Evolutionary conservation across 2,888 invertebrate species (phyloP), one percentile per base, ranked within the genome.

Genomic region (Lottia gigantea): DNA sequence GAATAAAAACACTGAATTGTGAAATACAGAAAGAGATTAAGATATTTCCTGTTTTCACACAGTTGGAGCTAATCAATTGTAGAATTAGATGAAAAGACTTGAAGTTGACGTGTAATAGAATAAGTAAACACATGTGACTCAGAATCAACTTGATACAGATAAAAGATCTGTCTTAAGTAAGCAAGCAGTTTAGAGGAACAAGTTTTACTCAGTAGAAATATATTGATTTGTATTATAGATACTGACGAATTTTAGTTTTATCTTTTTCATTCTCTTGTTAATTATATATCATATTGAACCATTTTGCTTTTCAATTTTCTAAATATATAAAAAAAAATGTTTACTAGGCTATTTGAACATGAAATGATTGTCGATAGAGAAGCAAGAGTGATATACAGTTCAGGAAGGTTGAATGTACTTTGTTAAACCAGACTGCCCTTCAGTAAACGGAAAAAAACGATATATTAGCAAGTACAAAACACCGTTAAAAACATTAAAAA

Each of bases 31-130:
- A 40, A 40, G 40, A 40, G 40, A 40, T 40, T 8, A 23, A 19
- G 55, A 55, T 55, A 55, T 23, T 55, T 55, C 55, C 55, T 19
- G 55, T 55, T 55, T 11, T 14, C 19, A 55, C 55, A 55, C 55
- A 19, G 23, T 23, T 55, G 55, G 15, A 11, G 55, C 55, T 23
- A 55, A 55, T 55, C 55, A 55, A 55, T 23, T 55, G 19, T 11
- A 19, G 19, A 23, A 14, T 55, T 55, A 55, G n/a, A 55, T 55
- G 23, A 14, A 55, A 55, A 55, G 55, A 55, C 2, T 19, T 12
- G 12, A 19, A 55, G 55, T 55, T 55, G 55, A 23, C 55, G 55
- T 55, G 19, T 23, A 23, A 55, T 55, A 23, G 55, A 55, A 55
- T 55, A 55, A 23, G 55, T 55, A 55, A 55, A 55, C 55, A 55